Percentiles rank a stretch among this genome's conserved stretches.
Conservation (phyloP, 1,140 invertebrate genomes). For the Halictus rubicundus region DNA sequence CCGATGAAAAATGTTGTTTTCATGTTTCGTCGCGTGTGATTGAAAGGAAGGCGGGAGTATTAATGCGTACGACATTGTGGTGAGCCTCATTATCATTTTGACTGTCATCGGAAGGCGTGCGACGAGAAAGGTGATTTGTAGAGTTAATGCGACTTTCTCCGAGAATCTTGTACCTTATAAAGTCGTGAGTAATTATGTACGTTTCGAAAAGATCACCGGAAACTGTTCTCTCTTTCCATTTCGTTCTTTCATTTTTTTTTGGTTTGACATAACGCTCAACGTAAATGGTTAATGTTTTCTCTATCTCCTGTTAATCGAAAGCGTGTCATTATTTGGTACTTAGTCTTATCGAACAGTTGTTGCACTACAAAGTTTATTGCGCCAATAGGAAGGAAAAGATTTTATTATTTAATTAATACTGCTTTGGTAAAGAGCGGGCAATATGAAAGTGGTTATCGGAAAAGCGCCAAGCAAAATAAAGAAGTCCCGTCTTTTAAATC, state of each 20-base stretch:
- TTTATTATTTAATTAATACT: not conserved
- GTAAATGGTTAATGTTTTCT: no score
- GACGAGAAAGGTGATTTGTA: slow-evolving; percentile 5
- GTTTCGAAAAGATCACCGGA: slow-evolving; percentile 28
- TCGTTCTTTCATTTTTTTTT: not conserved
- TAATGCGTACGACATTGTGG: not conserved
- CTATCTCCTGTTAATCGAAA: no score
- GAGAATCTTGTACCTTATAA: not conserved
- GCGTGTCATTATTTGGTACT: no score
- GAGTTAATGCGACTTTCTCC: slow-evolving; percentile 20
- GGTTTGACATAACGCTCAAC: not conserved
- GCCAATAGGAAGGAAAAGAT: no score
- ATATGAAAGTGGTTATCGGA: no score
- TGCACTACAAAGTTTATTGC: no score
- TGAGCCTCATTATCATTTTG: not conserved
- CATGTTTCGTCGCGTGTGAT: not conserved
- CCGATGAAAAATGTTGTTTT: no score
- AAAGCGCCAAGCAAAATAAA: no score
- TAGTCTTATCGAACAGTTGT: no score
- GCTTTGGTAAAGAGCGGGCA: no score
- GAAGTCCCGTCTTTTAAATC: no score
- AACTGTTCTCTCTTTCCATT: slow-evolving; percentile 53
- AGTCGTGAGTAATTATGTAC: slow-evolving; percentile 9
- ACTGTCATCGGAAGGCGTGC: not conserved
- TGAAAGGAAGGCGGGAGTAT: not conserved